phyloP scores from a whole-genome alignment of 2,888 invertebrate genomes.

The Sisyra nigra region DNA sequence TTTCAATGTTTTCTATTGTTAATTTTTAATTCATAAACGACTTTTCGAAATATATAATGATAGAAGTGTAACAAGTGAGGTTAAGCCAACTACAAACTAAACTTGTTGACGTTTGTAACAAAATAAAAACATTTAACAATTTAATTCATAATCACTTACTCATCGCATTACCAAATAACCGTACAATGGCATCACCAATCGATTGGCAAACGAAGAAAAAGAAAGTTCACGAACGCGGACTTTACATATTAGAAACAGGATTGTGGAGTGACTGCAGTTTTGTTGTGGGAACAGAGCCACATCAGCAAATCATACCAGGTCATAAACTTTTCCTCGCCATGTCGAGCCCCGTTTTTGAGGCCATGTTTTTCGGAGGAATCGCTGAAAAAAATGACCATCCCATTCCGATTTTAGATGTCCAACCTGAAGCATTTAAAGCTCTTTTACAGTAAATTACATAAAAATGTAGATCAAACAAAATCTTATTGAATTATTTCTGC shows the following conservation, averaged over 20 bases:
- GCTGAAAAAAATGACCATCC: constrained; percentile 58
- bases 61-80: no score
- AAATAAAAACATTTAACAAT: no score
- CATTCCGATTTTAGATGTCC: constrained; percentile 67
- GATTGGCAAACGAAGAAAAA: constrained; percentile 67
- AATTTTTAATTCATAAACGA: no score
- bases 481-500: constrained; percentile 16
- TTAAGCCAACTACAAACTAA: no score
- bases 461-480: not conserved
- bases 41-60: no score
- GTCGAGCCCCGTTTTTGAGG: constrained; percentile 78
- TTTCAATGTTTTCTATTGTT: no score
- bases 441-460: constrained; percentile 46
- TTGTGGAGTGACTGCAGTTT: constrained; percentile 77
- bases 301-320: constrained; percentile 54
- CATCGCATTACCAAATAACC: not conserved
- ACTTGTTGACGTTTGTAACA: no score
- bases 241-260: constrained; percentile 57
- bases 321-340: constrained; percentile 71
- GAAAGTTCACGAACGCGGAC: constrained; percentile 54
- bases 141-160: no score
- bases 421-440: constrained; percentile 72
- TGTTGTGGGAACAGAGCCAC: constrained; percentile 61
- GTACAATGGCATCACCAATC: constrained; percentile 34
- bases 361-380: constrained; percentile 76